A percentile compares a stretch with the other conserved stretches of the same genome.
Evolutionary conservation across 1,140 invertebrate species (phyloP).

Genomic region (Colletes latitarsis): DNA sequence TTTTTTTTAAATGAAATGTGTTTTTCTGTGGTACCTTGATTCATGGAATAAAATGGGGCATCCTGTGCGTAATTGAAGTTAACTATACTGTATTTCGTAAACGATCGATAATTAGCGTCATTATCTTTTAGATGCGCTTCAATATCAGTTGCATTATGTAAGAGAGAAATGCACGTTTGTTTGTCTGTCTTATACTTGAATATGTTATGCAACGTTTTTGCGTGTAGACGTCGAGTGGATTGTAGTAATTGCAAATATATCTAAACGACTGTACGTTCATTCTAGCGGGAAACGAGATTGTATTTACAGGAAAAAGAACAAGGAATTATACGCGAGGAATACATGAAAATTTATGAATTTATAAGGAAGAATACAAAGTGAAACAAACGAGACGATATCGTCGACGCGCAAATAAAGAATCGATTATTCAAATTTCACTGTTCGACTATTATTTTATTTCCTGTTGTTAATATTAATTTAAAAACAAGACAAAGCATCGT

Average conservation of each 20-base stretch:
- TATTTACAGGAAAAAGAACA: not conserved
- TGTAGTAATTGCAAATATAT: slow-evolving; percentile 13
- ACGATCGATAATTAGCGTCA: not conserved
- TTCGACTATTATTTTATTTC: not conserved
- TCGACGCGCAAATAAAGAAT: slow-evolving; percentile 34
- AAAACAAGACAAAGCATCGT: too few species aligned
- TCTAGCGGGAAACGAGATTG: not conserved
- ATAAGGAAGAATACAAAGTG: slow-evolving; percentile 3
- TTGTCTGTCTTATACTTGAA: slow-evolving; percentile 1
- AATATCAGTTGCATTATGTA: not conserved
- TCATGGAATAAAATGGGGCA: not conserved
- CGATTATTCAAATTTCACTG: slow-evolving; percentile 33
- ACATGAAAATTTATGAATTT: slow-evolving; percentile 27
- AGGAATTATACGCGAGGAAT: not conserved
- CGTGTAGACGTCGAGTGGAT: slow-evolving; percentile 14
- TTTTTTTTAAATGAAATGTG: not conserved
- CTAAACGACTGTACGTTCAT: slow-evolving; percentile 21
- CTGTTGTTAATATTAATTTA: not conserved
- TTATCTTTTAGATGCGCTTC: slow-evolving; percentile 16
- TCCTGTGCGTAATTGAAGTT: not conserved
- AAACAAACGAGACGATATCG: not conserved
- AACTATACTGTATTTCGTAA: not conserved
- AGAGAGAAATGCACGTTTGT: not conserved
- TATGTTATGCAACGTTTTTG: slow-evolving; percentile 22
- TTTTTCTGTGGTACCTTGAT: not conserved